Evolutionary conservation across 1,140 invertebrate genomes (phyloP).

Genomic region (Paracyclopina nana): DNA sequence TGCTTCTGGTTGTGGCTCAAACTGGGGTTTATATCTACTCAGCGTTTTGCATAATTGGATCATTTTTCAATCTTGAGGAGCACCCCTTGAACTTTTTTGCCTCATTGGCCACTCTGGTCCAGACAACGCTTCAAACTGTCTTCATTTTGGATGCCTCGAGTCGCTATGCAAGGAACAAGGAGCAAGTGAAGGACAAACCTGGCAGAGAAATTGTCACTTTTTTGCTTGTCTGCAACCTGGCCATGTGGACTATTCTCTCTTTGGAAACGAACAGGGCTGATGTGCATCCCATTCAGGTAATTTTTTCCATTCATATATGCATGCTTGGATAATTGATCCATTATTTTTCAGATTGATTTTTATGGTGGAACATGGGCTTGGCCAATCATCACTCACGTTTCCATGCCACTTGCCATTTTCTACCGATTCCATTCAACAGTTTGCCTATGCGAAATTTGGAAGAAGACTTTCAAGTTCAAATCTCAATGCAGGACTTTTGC

Average conservation of each 20-base stretch:
- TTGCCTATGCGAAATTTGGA: slow-evolving; percentile 93
- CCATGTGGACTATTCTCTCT: slow-evolving; percentile 86
- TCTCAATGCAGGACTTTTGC: no score
- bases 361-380: slow-evolving; percentile 74
- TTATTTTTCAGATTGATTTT: slow-evolving; percentile 42
- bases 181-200: slow-evolving; percentile 35
- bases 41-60: slow-evolving; percentile 70
- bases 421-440: slow-evolving; percentile 91
- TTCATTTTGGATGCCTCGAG: slow-evolving; percentile 58
- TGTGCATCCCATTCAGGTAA: slow-evolving; percentile 59
- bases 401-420: slow-evolving; percentile 86
- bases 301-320: no score
- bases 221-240: slow-evolving; percentile 51
- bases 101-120: slow-evolving; percentile 22
- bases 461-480: slow-evolving; percentile 84
- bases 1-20: slow-evolving; percentile 75
- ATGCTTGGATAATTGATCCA: neutral
- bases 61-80: slow-evolving; percentile 33
- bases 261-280: slow-evolving; percentile 71
- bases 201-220: slow-evolving; percentile 50
- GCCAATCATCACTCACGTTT: slow-evolving; percentile 89
- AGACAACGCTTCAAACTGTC: slow-evolving; percentile 76
- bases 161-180: slow-evolving; percentile 22
- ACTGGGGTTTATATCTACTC: slow-evolving; percentile 84
- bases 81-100: slow-evolving; percentile 18